These are phyloP conservation scores for Poecilus cupreus DNA, from an alignment of 2,888 invertebrate genomes.

Conservation along the genomic window DNA sequence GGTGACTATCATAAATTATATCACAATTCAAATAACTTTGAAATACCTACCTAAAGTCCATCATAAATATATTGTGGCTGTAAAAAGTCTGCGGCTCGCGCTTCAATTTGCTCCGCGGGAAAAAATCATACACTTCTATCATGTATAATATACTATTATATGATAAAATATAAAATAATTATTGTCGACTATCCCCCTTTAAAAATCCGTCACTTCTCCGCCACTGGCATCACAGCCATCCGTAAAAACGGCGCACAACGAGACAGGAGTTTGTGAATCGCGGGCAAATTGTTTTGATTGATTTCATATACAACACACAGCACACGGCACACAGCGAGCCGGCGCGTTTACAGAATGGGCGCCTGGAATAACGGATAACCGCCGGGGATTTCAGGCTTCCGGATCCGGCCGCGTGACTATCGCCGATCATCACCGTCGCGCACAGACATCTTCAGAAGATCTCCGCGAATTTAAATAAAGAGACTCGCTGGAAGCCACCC, in stretches of 20 bases:
- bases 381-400: conserved; percentile 4
- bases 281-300: conserved; percentile 51
- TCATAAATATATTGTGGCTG: too few relatives aligned
- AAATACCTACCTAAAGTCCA: too few relatives aligned
- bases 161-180: too few relatives aligned
- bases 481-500: neutral
- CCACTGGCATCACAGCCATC: neutral
- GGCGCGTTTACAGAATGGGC: neutral
- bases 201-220: neutral
- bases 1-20: too few relatives aligned
- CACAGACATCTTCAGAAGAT: neutral
- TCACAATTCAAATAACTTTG: too few relatives aligned
- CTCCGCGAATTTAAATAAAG: neutral
- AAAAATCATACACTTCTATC: too few relatives aligned
- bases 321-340: neutral
- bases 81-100: too few relatives aligned
- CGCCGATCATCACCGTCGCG: neutral
- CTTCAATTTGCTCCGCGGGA: too few relatives aligned
- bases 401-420: neutral
- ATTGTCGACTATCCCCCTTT: too few relatives aligned
- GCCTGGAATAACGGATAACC: conserved; percentile 27
- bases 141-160: too few relatives aligned
- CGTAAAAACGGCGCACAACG: neutral
- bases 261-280: conserved; percentile 36
- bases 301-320: conserved; percentile 36